These are phyloP conservation scores for Amphiprion percula DNA, from an alignment of 2,113 vertebrate species.

Conservation along the genomic window DNA sequence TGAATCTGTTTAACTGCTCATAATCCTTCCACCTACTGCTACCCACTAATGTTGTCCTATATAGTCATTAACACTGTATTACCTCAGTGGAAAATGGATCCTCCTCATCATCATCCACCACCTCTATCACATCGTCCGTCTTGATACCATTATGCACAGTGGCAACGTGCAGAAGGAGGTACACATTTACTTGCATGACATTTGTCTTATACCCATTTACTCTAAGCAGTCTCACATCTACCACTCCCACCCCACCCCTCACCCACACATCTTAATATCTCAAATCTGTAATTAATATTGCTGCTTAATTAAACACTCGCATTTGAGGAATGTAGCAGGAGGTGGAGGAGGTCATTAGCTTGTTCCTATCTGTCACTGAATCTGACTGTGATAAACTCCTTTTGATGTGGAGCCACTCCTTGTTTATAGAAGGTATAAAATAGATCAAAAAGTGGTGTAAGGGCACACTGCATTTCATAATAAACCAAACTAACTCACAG, in stretches of 20 bases:
- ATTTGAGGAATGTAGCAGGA: constrained; percentile 76
- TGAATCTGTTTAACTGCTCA: constrained; percentile 14
- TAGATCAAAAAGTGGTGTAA: neutral
- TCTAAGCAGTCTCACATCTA: constrained; percentile 43
- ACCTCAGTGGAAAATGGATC: constrained; percentile 33
- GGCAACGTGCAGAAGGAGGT: constrained; percentile 11
- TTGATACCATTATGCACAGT: constrained; percentile 37
- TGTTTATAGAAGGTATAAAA: constrained; percentile 19
- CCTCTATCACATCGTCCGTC: constrained; percentile 16
- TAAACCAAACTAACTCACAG: constrained; percentile 2
- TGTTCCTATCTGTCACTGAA: constrained; percentile 47
- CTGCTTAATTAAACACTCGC: constrained; percentile 85
- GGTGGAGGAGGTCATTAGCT: constrained; percentile 66
- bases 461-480: neutral
- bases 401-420: constrained; percentile 14
- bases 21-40: neutral
- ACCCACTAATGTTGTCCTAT: neutral
- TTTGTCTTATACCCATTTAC: constrained; percentile 82
- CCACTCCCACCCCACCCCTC: constrained; percentile 29
- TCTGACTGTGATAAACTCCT: constrained; percentile 34
- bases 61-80: constrained; percentile 44
- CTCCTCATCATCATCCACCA: constrained; percentile 19
- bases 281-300: constrained; percentile 81
- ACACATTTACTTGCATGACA: constrained; percentile 31
- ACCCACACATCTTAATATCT: constrained; percentile 73